Base-by-base conservation (phyloP, 1,140 invertebrate species). In the Vollenhovia emeryi region DNA sequence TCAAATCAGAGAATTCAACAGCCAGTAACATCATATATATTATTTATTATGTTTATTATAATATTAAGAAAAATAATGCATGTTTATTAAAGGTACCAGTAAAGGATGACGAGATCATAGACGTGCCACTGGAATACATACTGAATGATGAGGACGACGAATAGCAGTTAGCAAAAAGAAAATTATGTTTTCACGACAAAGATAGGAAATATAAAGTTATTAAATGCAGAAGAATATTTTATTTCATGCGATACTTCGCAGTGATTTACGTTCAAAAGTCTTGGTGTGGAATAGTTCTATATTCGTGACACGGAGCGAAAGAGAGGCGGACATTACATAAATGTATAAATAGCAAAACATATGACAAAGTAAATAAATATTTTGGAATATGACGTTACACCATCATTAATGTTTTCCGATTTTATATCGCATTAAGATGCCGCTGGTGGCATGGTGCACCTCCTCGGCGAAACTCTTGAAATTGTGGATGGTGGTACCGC, bases 401-500 rank as follows among this genome's bases (percentile, higher is more conserved):
- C 9, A 85, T 36, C 33, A 75, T 91, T 85, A 91, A 74, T 91
- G 68, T 33, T 88, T 91, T 84, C 88, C 92, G 43, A 91, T 90
- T 89, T 91, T 93, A 76, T 94, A 93, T 87, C 91, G 93, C 80
- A 91, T 40, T 43, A 93, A 91, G 18, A 93, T 91, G 7, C 93
- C 94, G 27, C 89, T 89, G 15, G 94, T 95, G 27, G 96, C 95
- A 71, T 93, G 87, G 69, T 95, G 92, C 40, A 98, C 96, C 94
- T 98, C 97, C 86, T 97, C 96, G 13, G 97, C 93, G 93, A 98
- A 98, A 85, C 96, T 97, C 60, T 96, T 92, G 4, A 97, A 98
- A 94, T 99, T 99, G 92, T 99, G 99, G 43, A 99, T 96, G 0
- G 96, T 97, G 6, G 98, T 99, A 52, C 98, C 98, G 40, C 99